Conservation (phyloP, 2,888 invertebrate genomes). For the Limnephilus auricula region DNA sequence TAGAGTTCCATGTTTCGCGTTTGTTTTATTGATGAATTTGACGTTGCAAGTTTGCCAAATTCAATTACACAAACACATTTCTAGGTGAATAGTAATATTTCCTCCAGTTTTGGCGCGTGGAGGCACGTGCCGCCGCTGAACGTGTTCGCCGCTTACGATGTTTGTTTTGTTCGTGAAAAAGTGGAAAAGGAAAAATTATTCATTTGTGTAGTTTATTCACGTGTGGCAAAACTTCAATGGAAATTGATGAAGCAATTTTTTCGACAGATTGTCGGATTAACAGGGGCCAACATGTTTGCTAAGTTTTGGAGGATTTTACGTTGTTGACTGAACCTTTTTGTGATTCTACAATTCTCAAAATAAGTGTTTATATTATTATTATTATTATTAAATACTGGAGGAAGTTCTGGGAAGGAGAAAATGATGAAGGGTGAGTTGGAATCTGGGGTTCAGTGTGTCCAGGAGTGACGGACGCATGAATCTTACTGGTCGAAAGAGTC, state of each 20-base stretch:
- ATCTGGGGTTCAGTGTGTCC: too few species aligned
- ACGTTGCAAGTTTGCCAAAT: neutral
- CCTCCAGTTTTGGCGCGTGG: neutral
- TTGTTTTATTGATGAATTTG: slow-evolving; percentile 2
- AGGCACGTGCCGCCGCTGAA: slow-evolving; percentile 15
- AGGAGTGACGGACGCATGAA: too few species aligned
- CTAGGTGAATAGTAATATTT: neutral
- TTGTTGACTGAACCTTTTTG: neutral
- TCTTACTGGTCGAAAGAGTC: too few species aligned
- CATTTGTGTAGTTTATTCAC: slow-evolving; percentile 20
- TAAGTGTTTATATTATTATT: too few species aligned
- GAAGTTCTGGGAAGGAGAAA: too few species aligned
- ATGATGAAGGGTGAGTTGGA: too few species aligned
- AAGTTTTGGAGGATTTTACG: neutral
- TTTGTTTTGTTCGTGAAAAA: slow-evolving; percentile 33
- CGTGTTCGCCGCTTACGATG: slow-evolving; percentile 27
- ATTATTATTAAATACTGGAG: too few species aligned
- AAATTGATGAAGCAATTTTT: slow-evolving; percentile 12
- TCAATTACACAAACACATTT: slow-evolving; percentile 19
- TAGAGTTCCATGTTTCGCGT: neutral
- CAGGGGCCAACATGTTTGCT: neutral
- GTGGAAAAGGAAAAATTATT: slow-evolving; percentile 15
- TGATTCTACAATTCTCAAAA: neutral
- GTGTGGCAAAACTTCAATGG: slow-evolving; percentile 27
- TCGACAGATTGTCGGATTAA: neutral